A percentile compares a stretch with the other conserved stretches of the same genome.
These are phyloP conservation scores for Crocallis elinguaria DNA, from an alignment of 2,888 invertebrate genomes.

Conservation along the genomic window DNA sequence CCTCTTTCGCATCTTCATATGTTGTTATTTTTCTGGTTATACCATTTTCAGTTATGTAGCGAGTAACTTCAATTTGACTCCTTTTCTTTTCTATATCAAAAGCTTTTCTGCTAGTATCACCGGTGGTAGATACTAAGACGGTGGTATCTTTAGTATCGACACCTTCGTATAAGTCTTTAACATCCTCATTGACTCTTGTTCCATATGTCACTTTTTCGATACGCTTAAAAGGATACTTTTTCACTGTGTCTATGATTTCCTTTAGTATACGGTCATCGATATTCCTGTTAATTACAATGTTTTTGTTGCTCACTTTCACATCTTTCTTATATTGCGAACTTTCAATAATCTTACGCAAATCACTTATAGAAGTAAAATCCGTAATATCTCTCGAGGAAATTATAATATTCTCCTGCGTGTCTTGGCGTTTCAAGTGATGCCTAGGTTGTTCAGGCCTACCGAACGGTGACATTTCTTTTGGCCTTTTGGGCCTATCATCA, in stretches of 20 bases:
- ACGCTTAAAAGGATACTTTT: constrained; percentile 79
- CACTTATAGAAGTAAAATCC: constrained; percentile 80
- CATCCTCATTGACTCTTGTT: constrained; percentile 84
- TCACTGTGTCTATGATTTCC: constrained; percentile 79
- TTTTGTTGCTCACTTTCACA: constrained; percentile 76
- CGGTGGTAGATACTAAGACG: constrained; percentile 63
- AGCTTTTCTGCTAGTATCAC: constrained; percentile 72
- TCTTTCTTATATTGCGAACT: constrained; percentile 74
- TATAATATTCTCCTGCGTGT: constrained; percentile 79
- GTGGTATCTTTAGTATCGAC: constrained; percentile 73
- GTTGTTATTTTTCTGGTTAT: constrained; percentile 78
- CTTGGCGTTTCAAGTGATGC: constrained; percentile 76
- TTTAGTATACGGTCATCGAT: constrained; percentile 76
- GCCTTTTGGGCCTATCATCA: constrained; percentile 70
- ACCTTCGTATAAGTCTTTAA: constrained; percentile 83
- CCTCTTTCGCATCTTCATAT: constrained; percentile 80
- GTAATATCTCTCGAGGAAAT: constrained; percentile 78
- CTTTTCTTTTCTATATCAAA: constrained; percentile 77
- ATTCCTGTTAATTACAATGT: constrained; percentile 77
- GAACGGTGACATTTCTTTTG: constrained; percentile 75
- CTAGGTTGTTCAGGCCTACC: constrained; percentile 72
- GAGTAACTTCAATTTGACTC: constrained; percentile 80
- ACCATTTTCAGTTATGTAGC: constrained; percentile 79
- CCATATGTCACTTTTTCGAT: constrained; percentile 83
- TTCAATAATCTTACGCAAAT: constrained; percentile 76